Base-by-base conservation (phyloP, 2,113 vertebrate genomes). In the Rostratula benghalensis region DNA sequence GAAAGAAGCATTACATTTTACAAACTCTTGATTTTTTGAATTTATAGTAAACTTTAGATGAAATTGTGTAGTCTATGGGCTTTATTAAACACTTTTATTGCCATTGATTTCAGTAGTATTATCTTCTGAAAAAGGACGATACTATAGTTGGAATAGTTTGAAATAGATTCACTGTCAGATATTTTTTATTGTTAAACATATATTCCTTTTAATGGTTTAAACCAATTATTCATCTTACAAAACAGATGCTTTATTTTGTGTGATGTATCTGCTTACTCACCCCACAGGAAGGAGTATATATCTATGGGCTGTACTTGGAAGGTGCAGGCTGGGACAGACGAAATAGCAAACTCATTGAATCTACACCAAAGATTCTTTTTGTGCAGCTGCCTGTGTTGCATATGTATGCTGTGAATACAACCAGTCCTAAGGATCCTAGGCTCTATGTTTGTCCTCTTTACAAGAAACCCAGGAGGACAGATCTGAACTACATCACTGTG, bases 401-500 rank as follows among this genome's bases (percentile, higher is more conserved):
- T 37, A 88, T 98, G 71, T 98, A 96, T 77, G 98, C 98, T 54
- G 90, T 98, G 45, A 98, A 98, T 76, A 97, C 98, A 89, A 97
- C 85, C 0, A 79, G 59, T 3, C 95, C 98, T 76, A 98, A 96
- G 81, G 98, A 98, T 90, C 46, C 97, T 59, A 98, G 89, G 87
- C 94, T 98, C n/a, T 98, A 98, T 3, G 94, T 98, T 93, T 98
- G 98, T 60, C 98, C 98, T 8, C 94, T 98, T 80, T 98, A 98
- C 84, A 98, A 97, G 94, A 98, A 98, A 46, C 98, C 98, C 5
- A 91, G 23, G 60, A 97, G 98, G 14, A 98, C 98, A 1, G 98
- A 98, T 68, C 74, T 98, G 46, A 98, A 97, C 69, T 98, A 97
- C 65, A 97, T 98, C 93, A 98, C 98, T 10, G 93, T 96, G 31